phyloP scores from a whole-genome alignment of 2,888 invertebrate genomes.

The Entomobrya multifasciata region DNA sequence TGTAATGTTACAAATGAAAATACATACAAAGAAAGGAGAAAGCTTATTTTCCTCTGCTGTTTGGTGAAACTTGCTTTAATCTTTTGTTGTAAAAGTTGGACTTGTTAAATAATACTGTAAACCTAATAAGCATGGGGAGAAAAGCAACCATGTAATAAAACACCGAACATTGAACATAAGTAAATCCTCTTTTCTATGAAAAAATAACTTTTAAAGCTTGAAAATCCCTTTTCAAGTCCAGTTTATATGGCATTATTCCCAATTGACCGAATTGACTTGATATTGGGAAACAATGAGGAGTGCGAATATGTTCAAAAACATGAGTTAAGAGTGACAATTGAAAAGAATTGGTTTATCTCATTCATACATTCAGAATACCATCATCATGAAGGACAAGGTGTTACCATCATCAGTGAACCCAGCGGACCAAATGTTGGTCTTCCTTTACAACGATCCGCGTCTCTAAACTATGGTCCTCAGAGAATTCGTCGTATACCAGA shows the following conservation, averaged over 20 bases:
- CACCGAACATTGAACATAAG: neutral
- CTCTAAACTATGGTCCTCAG: conserved; percentile 63
- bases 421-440: conserved; percentile 64
- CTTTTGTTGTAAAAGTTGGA: neutral
- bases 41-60: too few species aligned
- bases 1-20: neutral
- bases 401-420: neutral
- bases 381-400: conserved; percentile 16
- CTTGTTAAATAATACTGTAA: neutral
- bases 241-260: conserved; percentile 65
- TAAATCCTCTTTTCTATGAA: neutral
- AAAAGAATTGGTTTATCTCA: conserved; percentile 76
- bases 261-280: conserved; percentile 60
- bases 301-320: conserved; percentile 59
- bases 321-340: conserved; percentile 72
- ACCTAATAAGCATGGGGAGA: neutral
- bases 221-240: neutral
- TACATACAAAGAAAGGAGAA: neutral
- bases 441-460: conserved; percentile 67
- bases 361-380: conserved; percentile 75
- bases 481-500: conserved; percentile 6
- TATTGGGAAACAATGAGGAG: conserved; percentile 67
- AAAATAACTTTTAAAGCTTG: neutral
- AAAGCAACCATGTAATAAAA: neutral
- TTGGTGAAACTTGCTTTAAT: too few species aligned